Conservation (phyloP, 1,140 invertebrate species). For the Drosophila sulfurigaster region DNA sequence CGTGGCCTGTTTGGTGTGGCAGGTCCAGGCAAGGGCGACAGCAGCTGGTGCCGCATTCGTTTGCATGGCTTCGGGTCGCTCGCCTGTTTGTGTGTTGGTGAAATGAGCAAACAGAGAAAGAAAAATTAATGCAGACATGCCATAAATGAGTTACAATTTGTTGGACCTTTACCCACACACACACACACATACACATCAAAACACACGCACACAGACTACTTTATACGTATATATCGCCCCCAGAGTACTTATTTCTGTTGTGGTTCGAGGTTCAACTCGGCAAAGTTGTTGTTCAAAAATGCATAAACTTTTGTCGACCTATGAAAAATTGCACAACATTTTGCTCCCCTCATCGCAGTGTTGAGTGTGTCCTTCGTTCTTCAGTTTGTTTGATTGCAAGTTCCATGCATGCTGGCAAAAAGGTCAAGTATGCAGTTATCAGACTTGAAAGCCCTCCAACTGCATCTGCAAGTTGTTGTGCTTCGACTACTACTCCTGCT, state of each 20-base stretch:
- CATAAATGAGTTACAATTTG: slow-evolving; percentile 79
- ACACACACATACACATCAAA: neutral
- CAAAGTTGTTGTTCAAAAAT: slow-evolving; percentile 46
- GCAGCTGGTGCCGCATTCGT: slow-evolving; percentile 81
- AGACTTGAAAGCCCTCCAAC: slow-evolving; percentile 37
- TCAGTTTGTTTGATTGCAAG: slow-evolving; percentile 25
- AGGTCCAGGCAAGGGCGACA: slow-evolving; percentile 70
- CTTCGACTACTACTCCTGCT: neutral
- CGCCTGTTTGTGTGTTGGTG: slow-evolving; percentile 59
- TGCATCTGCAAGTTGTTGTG: slow-evolving; percentile 24
- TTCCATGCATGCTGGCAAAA: slow-evolving; percentile 20
- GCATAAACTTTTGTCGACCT: slow-evolving; percentile 50
- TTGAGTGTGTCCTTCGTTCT: slow-evolving; percentile 30
- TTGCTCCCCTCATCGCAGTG: slow-evolving; percentile 5
- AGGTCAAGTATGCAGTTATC: slow-evolving; percentile 52
- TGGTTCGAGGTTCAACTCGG: slow-evolving; percentile 33
- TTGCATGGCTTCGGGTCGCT: slow-evolving; percentile 84
- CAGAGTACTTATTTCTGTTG: slow-evolving; percentile 42
- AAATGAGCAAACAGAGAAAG: slow-evolving; percentile 44
- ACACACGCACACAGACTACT: neutral
- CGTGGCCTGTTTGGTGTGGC: slow-evolving; percentile 63
- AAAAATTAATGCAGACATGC: slow-evolving; percentile 51
- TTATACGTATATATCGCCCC: neutral
- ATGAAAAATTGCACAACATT: slow-evolving; percentile 45
- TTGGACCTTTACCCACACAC: slow-evolving; percentile 25